phyloP scores from a whole-genome alignment of 2,888 invertebrate species.

The Dynastes maya region DNA sequence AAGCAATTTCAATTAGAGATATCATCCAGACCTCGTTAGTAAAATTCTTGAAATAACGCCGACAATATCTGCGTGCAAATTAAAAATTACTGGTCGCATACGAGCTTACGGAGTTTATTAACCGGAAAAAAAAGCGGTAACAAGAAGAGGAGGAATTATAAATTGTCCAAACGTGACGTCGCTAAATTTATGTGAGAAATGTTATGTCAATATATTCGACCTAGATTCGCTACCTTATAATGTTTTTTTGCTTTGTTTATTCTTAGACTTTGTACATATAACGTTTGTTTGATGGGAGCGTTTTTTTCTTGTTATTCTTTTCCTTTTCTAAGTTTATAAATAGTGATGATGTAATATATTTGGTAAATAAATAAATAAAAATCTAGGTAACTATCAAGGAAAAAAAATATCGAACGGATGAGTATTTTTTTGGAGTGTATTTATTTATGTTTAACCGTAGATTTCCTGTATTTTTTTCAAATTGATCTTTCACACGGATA shows the following conservation, averaged over 20 bases:
- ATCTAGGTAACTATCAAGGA: too few species aligned
- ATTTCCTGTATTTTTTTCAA: too few species aligned
- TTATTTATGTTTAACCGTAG: too few species aligned
- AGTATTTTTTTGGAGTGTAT: too few species aligned
- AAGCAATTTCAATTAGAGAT: too few species aligned
- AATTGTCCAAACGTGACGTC: slow-evolving; percentile 13
- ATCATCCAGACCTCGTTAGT: too few species aligned
- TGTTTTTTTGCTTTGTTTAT: neutral
- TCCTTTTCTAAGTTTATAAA: neutral
- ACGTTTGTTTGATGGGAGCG: neutral
- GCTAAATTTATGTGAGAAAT: slow-evolving; percentile 30
- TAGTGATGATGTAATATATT: slow-evolving; percentile 1
- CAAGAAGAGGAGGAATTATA: neutral
- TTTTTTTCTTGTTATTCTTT: slow-evolving; percentile 3
- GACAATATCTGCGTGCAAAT: neutral
- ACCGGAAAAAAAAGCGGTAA: neutral
- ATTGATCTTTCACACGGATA: too few species aligned
- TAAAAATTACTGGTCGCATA: neutral
- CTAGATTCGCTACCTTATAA: slow-evolving; percentile 11
- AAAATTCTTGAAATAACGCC: too few species aligned
- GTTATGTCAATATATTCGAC: slow-evolving; percentile 48
- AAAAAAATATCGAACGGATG: too few species aligned
- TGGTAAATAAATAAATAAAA: too few species aligned
- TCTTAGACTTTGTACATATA: neutral
- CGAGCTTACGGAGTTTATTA: neutral